Conservation (phyloP, 2,888 invertebrate genomes). For the Sipha maydis region DNA sequence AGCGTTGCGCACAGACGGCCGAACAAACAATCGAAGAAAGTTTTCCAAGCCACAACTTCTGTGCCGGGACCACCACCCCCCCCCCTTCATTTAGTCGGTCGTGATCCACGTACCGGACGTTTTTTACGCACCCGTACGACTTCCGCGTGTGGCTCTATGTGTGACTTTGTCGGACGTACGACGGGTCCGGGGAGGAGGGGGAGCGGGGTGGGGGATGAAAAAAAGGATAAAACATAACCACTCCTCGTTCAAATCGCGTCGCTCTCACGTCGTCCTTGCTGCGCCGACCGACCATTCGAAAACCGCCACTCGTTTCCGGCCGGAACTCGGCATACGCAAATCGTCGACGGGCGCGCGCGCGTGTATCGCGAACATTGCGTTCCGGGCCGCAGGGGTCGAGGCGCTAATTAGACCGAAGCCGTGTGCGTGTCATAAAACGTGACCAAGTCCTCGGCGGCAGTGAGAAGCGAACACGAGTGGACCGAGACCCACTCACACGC, state of each 20-base stretch:
- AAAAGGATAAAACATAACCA: not conserved
- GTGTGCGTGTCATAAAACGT: conserved; percentile 57
- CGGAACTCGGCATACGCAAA: not conserved
- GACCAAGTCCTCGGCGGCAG: conserved; percentile 1
- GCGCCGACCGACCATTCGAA: not conserved
- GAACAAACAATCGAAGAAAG: too few species aligned
- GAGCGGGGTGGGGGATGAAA: not conserved
- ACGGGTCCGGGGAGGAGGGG: too few species aligned
- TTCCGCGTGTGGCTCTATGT: not conserved
- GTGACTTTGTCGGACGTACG: not conserved
- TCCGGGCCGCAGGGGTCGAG: not conserved
- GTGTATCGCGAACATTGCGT: not conserved
- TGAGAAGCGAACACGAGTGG: not conserved
- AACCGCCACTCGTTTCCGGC: conserved; percentile 9
- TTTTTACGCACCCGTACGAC: too few species aligned
- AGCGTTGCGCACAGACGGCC: too few species aligned
- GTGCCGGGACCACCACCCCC: too few species aligned
- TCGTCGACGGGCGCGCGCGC: not conserved
- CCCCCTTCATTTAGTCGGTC: too few species aligned
- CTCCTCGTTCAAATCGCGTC: not conserved
- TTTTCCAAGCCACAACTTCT: too few species aligned
- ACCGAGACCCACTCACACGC: conserved; percentile 8
- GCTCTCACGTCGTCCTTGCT: not conserved
- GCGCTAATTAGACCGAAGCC: conserved; percentile 39
- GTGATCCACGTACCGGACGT: too few species aligned